A percentile compares a stretch with the other conserved stretches of the same genome.
Evolutionary conservation across 1,140 invertebrate genomes (phyloP).

Genomic region (Dreissena rostriformis): DNA sequence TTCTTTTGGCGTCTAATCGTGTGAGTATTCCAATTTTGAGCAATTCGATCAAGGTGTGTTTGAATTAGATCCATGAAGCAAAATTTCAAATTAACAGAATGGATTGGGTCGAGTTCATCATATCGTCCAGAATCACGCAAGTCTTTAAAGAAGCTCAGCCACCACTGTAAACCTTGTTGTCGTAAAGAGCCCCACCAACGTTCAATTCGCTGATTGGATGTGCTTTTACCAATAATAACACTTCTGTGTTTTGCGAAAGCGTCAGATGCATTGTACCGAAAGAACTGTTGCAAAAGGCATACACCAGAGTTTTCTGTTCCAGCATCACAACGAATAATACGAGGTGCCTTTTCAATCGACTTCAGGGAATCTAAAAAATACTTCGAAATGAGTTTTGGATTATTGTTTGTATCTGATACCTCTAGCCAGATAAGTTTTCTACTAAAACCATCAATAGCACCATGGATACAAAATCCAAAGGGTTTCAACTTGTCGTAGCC

Average conservation of each 20-base stretch:
- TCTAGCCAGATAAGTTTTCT: conserved; percentile 74
- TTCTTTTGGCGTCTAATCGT: conserved; percentile 3
- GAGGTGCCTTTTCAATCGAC: background rate
- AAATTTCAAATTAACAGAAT: conserved; percentile 1
- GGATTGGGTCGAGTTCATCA: background rate
- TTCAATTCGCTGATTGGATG: conserved; percentile 20
- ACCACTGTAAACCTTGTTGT: conserved; percentile 22
- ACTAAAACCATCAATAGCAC: conserved; percentile 76
- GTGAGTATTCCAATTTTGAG: conserved; percentile 37
- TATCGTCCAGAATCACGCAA: background rate
- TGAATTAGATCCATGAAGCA: conserved; percentile 27
- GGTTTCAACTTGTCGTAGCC: conserved; percentile 76
- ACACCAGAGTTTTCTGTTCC: background rate
- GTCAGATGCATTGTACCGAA: background rate
- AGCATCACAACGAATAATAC: conserved; percentile 1
- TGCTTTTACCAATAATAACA: conserved; percentile 7
- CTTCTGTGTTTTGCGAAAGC: conserved; percentile 14
- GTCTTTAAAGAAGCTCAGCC: conserved; percentile 21
- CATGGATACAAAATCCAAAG: conserved; percentile 73
- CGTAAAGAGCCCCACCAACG: conserved; percentile 1
- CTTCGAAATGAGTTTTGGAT: conserved; percentile 18
- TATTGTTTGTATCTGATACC: conserved; percentile 56
- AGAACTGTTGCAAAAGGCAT: background rate
- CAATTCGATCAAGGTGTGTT: conserved; percentile 18
- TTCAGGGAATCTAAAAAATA: conserved; percentile 22